A percentile compares a stretch with the other conserved stretches of the same genome.
These are phyloP conservation scores for Eledona agricola DNA, from an alignment of 2,888 invertebrate genomes.

Conservation along the genomic window DNA sequence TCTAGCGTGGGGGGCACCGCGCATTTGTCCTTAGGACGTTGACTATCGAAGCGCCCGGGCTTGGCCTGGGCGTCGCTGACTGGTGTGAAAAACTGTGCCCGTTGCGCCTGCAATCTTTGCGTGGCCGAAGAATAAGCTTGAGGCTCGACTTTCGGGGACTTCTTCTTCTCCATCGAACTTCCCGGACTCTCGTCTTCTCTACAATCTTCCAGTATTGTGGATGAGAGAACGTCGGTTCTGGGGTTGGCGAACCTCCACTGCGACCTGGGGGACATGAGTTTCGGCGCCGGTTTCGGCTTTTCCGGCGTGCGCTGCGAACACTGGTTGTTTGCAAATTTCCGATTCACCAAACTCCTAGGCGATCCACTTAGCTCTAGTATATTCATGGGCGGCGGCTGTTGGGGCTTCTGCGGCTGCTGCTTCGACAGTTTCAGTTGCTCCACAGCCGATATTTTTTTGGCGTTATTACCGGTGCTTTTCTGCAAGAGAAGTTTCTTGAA, in stretches of 20 bases:
- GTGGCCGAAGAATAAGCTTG: slow-evolving; percentile 56
- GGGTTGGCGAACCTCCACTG: slow-evolving; percentile 79
- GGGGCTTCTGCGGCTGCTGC: slow-evolving; percentile 62
- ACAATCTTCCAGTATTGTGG: slow-evolving; percentile 86
- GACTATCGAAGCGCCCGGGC: slow-evolving; percentile 35
- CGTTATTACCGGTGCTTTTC: slow-evolving; percentile 69
- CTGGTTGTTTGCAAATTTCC: slow-evolving; percentile 67
- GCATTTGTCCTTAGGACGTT: slow-evolving; percentile 40
- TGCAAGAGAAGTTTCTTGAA: slow-evolving; percentile 85
- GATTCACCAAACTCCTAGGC: slow-evolving; percentile 73
- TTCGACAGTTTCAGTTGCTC: slow-evolving; percentile 78
- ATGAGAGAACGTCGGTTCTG: slow-evolving; percentile 83
- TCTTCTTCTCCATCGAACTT: slow-evolving; percentile 68
- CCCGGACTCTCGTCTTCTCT: slow-evolving; percentile 79
- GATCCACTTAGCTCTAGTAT: slow-evolving; percentile 77
- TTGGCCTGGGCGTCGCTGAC: slow-evolving; percentile 1
- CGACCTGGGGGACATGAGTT: slow-evolving; percentile 75
- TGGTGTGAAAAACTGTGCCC: slow-evolving; percentile 67
- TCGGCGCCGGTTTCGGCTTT: slow-evolving; percentile 60
- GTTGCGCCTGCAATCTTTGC: slow-evolving; percentile 69
- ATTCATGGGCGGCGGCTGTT: slow-evolving; percentile 62
- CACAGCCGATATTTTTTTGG: slow-evolving; percentile 77
- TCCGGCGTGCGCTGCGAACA: slow-evolving; percentile 63
- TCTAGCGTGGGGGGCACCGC: slow-evolving; percentile 68
- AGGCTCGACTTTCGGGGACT: slow-evolving; percentile 41